Percentiles rank a stretch among this genome's conserved stretches.
Evolutionary conservation across 2,797 vertebrate genomes (phyloP).

Genomic region (Oreochromis mossambicus): DNA sequence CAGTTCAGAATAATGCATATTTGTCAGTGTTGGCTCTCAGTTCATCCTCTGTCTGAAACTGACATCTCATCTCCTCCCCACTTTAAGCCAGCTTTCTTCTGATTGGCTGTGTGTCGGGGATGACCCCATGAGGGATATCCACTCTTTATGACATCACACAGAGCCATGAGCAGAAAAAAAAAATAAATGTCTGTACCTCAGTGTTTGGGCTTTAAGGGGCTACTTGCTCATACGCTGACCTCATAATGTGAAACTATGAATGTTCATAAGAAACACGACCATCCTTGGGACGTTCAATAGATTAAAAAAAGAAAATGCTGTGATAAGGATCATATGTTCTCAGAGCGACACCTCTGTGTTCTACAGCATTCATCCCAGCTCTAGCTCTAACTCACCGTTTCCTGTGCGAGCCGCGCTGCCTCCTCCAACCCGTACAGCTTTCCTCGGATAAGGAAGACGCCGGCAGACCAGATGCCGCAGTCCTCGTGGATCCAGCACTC

Average conservation of each 20-base stretch:
- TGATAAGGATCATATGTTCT: background rate
- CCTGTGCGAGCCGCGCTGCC: constrained; percentile 64
- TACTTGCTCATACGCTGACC: background rate
- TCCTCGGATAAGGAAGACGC: constrained; percentile 78
- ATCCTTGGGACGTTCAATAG: background rate
- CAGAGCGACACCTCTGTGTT: rapidly evolving
- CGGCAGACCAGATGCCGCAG: constrained; percentile 76
- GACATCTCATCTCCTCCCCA: background rate
- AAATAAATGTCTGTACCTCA: background rate
- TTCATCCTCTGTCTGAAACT: background rate
- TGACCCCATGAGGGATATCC: background rate
- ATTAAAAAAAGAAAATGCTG: rapidly evolving
- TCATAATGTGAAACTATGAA: rapidly evolving
- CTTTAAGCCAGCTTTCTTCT: background rate
- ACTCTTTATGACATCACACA: background rate
- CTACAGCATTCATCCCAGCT: background rate
- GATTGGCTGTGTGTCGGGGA: background rate
- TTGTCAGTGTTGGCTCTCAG: rapidly evolving
- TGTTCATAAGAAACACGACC: background rate
- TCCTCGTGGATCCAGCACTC: constrained; percentile 81
- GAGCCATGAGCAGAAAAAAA: background rate
- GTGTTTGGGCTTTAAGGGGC: background rate
- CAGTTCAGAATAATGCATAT: background rate
- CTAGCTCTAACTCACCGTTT: constrained; percentile 51
- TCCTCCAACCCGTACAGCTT: constrained; percentile 77